Base-by-base conservation (phyloP, 2,888 invertebrate genomes). In the Oxyscelio sp. region DNA sequence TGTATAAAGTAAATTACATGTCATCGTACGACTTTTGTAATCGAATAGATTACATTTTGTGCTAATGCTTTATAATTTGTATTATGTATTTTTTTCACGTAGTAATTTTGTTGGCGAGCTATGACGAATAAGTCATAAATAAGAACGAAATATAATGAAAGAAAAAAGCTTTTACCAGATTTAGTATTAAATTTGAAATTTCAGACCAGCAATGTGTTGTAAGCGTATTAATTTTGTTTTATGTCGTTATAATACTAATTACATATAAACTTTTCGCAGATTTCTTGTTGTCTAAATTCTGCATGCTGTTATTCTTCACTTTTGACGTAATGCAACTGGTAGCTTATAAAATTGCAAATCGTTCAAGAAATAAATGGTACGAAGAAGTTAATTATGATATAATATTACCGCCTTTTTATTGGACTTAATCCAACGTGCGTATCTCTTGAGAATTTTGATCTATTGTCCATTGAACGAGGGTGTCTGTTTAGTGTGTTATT, bases 351-450 rank as follows among this genome's bases (percentile, higher is more conserved):
- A 61, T 73, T 21, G 83, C 58, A 31, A 74, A 74, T 59, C 71
- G 58, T 83, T 83, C 78, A 50, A 59, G 54, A 83, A 83, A 83
- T 73, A 68, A 78, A 83, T 71, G 59, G 58, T 58, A 58, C 58
- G 52, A 78, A 70, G 61, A 54, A 50, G 52, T 70, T 52, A 27
- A 5, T 52, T 66, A 45, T 48, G 45, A 45, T 52, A 40, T 52
- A 73, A 50, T 27, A 24, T 27, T 9, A 65, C 27, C 54, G 19
- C 22, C 22, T 59, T 24, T 31, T 38, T 5, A 50, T 68, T 70
- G 75, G 73, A 68, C 27, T 50, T 65, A 52, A 71, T 82, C 70
- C 75, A 70, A 75, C 75, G 48, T 58, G 56, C 40, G 48, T 40
- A 27, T 61, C 38, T 68, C 38, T 70, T 70, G 38, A 63, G 27